Evolutionary conservation across 2,888 invertebrate species (phyloP).

Genomic region (Athalia cordata): DNA sequence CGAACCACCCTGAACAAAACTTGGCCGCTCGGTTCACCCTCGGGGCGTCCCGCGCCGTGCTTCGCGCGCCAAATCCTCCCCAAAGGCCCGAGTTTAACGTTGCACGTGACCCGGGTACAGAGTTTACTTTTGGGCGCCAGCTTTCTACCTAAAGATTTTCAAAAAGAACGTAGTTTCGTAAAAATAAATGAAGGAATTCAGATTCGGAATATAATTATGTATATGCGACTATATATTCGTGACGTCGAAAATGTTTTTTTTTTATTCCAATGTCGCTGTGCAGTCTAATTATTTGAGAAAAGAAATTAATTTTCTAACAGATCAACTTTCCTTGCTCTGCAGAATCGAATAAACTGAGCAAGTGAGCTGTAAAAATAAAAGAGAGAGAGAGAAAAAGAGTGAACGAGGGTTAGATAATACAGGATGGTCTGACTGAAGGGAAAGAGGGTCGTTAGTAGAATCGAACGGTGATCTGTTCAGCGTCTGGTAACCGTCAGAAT

Average conservation of each 20-base stretch:
- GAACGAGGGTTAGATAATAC: background rate
- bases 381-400: background rate
- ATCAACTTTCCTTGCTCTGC: background rate
- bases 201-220: too few species aligned
- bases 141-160: slow-evolving; percentile 27
- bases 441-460: slow-evolving; percentile 42
- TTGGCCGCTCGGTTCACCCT: slow-evolving; percentile 25
- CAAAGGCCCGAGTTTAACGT: slow-evolving; percentile 49
- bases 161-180: slow-evolving; percentile 2
- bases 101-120: slow-evolving; percentile 53
- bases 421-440: slow-evolving; percentile 11
- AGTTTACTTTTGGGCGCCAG: slow-evolving; percentile 5
- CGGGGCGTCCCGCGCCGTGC: slow-evolving; percentile 9
- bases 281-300: background rate
- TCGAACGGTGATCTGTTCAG: slow-evolving; percentile 39
- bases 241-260: background rate
- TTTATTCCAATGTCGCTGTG: background rate
- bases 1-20: slow-evolving; percentile 39
- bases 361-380: slow-evolving; percentile 29
- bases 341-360: background rate
- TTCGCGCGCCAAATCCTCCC: slow-evolving; percentile 57
- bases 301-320: too few species aligned
- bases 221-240: too few species aligned
- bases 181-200: background rate
- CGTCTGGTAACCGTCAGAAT: slow-evolving; percentile 41